A percentile compares a stretch with the other conserved stretches of the same genome.
Evolutionary conservation across 1,140 invertebrate genomes (phyloP).

Genomic region (Drosophila repletoides): DNA sequence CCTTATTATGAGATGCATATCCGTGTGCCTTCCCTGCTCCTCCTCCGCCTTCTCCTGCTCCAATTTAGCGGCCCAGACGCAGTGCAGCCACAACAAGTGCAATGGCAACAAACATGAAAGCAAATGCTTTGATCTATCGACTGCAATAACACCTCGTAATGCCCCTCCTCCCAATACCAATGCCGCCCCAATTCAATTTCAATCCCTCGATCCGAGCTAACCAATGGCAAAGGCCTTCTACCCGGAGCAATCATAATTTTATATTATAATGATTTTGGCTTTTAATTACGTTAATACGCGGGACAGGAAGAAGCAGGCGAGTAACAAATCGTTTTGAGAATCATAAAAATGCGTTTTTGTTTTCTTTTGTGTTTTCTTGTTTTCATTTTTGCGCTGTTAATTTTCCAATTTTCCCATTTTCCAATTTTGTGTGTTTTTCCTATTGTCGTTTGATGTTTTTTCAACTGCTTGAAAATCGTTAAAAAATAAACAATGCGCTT

Average conservation of each 20-base stretch:
- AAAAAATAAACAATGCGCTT: slow-evolving; percentile 67
- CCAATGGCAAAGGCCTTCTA: too few species aligned
- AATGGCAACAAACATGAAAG: slow-evolving; percentile 72
- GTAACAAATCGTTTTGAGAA: slow-evolving; percentile 53
- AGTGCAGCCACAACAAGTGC: slow-evolving; percentile 62
- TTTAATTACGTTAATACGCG: slow-evolving; percentile 22
- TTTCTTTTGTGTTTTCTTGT: slow-evolving; percentile 44
- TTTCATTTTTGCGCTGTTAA: slow-evolving; percentile 25
- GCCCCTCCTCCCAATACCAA: neutral
- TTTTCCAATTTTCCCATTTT: slow-evolving; percentile 23
- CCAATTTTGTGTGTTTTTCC: neutral
- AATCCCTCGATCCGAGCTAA: neutral
- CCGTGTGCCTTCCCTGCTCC: neutral
- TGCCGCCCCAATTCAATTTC: neutral
- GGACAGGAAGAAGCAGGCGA: slow-evolving; percentile 40
- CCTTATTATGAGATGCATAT: slow-evolving; percentile 35
- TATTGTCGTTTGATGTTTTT: slow-evolving; percentile 76
- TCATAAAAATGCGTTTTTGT: slow-evolving; percentile 68
- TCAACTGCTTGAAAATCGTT: slow-evolving; percentile 43
- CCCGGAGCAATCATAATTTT: slow-evolving; percentile 59
- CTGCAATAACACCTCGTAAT: slow-evolving; percentile 32
- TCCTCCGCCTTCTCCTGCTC: neutral
- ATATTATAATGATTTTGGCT: slow-evolving; percentile 37
- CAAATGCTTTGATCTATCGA: slow-evolving; percentile 71
- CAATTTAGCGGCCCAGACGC: slow-evolving; percentile 11